phyloP scores from a whole-genome alignment of 2,113 vertebrate genomes.

The Gymnobelideus leadbeateri region DNA sequence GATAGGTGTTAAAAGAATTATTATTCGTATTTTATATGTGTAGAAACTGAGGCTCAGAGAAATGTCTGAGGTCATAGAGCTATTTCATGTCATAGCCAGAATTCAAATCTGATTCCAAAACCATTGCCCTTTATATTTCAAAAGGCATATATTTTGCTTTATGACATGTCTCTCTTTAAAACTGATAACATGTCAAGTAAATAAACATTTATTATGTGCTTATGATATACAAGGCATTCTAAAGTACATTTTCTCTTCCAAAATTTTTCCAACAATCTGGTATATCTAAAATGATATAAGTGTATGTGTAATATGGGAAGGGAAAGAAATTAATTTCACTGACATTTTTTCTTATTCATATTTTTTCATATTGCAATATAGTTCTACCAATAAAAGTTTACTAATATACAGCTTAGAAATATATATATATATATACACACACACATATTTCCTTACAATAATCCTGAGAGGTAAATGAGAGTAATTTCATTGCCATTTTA shows the following conservation, averaged over 20 bases:
- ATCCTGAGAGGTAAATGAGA: background rate
- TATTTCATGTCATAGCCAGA: conserved; percentile 46
- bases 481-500: background rate
- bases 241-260: background rate
- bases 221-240: background rate
- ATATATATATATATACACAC: background rate
- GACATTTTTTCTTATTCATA: background rate
- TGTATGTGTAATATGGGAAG: background rate
- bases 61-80: background rate
- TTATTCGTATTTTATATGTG: background rate
- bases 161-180: background rate
- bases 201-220: background rate
- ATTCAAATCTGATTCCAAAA: background rate
- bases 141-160: background rate
- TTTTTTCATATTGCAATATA: background rate
- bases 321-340: background rate
- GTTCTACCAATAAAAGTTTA: background rate
- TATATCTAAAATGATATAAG: background rate
- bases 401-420: background rate
- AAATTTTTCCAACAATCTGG: background rate
- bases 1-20: background rate
- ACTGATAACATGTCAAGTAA: background rate
- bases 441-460: background rate
- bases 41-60: background rate
- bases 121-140: background rate